These are phyloP conservation scores for Tetramorium alpestre DNA, from an alignment of 1,140 invertebrate genomes.

Conservation along the genomic window DNA sequence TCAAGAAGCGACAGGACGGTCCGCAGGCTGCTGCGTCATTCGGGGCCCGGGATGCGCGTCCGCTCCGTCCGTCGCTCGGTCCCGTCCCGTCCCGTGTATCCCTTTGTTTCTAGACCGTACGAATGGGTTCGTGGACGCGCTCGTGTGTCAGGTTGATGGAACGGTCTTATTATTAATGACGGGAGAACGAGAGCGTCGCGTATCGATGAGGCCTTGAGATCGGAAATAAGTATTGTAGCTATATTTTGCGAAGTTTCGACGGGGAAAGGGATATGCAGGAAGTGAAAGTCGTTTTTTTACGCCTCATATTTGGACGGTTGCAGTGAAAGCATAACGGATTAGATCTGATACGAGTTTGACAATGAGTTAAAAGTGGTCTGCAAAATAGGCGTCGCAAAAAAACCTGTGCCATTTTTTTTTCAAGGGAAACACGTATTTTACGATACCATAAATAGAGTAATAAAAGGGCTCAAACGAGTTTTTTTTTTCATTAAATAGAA, in stretches of 20 bases:
- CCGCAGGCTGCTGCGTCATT: conserved; percentile 70
- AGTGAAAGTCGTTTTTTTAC: background rate
- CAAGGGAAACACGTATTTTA: background rate
- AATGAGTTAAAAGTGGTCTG: background rate
- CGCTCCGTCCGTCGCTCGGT: conserved; percentile 1
- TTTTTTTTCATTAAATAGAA: background rate
- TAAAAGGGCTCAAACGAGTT: background rate
- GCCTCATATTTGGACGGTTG: background rate
- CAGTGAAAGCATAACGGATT: conserved; percentile 6
- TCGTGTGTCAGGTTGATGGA: background rate
- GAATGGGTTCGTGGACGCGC: conserved; percentile 1
- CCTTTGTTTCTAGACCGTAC: conserved; percentile 68
- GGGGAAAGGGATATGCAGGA: background rate
- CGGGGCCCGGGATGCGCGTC: conserved; percentile 57
- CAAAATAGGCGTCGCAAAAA: background rate
- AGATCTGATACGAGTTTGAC: background rate
- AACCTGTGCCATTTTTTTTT: background rate
- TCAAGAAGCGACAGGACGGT: conserved; percentile 74
- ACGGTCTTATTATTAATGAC: background rate
- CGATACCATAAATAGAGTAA: background rate
- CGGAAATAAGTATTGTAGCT: background rate
- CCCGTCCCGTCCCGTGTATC: conserved; percentile 1
- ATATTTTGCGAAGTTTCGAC: background rate
- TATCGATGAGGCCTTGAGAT: background rate
- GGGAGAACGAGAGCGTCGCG: background rate